Base-by-base conservation (phyloP, 2,113 vertebrate genomes). In the Patagioenas fasciata region DNA sequence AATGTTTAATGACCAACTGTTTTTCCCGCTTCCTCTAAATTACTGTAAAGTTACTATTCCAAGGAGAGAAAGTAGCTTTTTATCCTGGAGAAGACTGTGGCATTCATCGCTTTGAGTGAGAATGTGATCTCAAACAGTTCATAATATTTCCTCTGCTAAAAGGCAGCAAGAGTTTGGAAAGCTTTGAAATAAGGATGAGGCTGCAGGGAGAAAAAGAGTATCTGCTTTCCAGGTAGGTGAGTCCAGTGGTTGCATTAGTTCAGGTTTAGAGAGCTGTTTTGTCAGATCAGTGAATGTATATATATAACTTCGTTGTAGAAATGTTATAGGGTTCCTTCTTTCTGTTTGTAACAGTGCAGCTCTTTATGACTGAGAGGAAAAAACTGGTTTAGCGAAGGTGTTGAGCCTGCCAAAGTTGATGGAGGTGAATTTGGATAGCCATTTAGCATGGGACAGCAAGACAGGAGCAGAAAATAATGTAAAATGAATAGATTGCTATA, bases 11-110 rank as follows among this genome's bases (percentile, higher is more conserved):
- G 90, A 96, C 88, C 92, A 92, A 89, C 93, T 96, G 65, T 88
- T 96, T 93, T 83, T 95, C 53, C 83, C 15, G 23, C 65, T 96
- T 96, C 88, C 93, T 91, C 83, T 69, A 94, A 94, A 92, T 95
- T 93, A 92, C 85, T 94, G 85, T 94, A 64, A 96, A 94, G 88
- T 94, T 93, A 75, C 93, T 95, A 89, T 93, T 96, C 80, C 83
- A 94, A 80, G 90, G 83, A 93, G 70, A 95, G 57, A 95, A 96
- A 93, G 90, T 92, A 96, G 65, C 85, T 96, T 94, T 94, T 93
- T 94, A 92, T 96, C 94, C 80, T 89, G 77, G 65, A 84, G 53
- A 94, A 94, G 85, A 93, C 90, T 96, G 90, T 96, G 72, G 69
- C 83, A 94, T 95, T 96, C 95, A 95, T 96, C 0, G 5, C 75